Evolutionary conservation across 2,797 vertebrate genomes (phyloP).

Genomic region (Liasis olivaceus): DNA sequence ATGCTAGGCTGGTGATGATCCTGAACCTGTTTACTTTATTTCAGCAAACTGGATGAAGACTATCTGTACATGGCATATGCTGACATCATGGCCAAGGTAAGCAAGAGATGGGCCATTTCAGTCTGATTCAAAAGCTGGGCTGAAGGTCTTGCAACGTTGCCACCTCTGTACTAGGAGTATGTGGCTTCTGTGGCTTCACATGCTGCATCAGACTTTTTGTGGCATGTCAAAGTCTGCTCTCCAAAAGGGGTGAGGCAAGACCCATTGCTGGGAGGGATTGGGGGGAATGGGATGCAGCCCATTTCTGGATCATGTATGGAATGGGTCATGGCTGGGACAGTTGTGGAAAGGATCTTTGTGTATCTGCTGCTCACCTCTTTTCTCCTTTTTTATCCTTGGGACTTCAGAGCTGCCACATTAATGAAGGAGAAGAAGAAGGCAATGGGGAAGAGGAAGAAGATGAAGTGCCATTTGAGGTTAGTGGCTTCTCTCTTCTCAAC

Average conservation of each 20-base stretch:
- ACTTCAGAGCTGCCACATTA: constrained; percentile 88
- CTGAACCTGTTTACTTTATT: constrained; percentile 27
- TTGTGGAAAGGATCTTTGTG: not conserved
- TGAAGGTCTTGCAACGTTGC: not conserved
- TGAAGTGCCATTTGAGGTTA: constrained; percentile 90
- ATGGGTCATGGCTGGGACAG: not conserved
- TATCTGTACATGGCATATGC: constrained; percentile 94
- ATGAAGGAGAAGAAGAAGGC: constrained; percentile 72
- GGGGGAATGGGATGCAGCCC: not conserved
- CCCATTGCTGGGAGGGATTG: not conserved
- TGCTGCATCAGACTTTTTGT: not conserved
- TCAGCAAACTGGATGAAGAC: constrained; percentile 90
- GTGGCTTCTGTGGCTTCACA: not conserved
- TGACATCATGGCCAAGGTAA: constrained; percentile 96
- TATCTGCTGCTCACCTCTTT: not conserved
- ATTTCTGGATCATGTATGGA: not conserved
- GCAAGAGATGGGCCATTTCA: not conserved
- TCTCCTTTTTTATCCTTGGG: constrained; percentile 27
- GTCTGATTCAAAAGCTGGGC: not conserved
- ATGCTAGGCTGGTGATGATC: not conserved
- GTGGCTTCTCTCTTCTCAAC: constrained; percentile 28
- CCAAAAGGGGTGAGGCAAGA: not conserved
- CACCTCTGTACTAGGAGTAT: not conserved
- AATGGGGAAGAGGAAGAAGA: constrained; percentile 79
- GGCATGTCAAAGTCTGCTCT: not conserved